Base-by-base conservation (phyloP, 2,888 invertebrate species). In the Parascotia fuliginaria region DNA sequence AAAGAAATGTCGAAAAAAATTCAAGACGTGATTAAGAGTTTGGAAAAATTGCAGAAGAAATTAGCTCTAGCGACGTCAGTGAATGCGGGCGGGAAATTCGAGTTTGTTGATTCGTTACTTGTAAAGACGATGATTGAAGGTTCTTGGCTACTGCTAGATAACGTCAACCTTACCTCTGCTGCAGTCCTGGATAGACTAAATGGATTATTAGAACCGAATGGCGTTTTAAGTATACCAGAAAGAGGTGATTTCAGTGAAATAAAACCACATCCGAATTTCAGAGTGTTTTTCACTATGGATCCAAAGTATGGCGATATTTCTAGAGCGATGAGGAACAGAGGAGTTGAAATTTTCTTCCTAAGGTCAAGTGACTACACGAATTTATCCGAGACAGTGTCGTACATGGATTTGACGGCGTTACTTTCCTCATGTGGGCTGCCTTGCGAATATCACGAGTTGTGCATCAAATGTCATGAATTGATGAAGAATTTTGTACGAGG, bases 141-240 rank as follows among this genome's bases (percentile, higher is more conserved):
- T 0, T 94, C 95, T 24, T 98, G 97, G 95, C 89, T 98, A 29
- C 89, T 97, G 38, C 89, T 98, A 48, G 98, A 98, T 84, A 98
- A 98, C 83, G 98, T 98, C 0, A 99, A 99, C 89, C 94, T 98
- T 44, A 98, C 98, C 80, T 98, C 98, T 63, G 95, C 99, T 0
- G 99, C 99, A 6, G 98, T 99, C 7, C 89, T 99, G 67, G 99
- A 99, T 85, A 95, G 99, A 62, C 92, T 99, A 11, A 99, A 99
- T 92, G 97, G 97, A 0, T 94, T 99, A 6, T 93, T 99, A 70
- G 99, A 99, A 89, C 97, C 98, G 0, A 95, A 96, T 64, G 99
- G 99, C 0, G 95, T 95, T 0, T 92, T 99, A 3, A 95, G 95
- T 44, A 94, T 99, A 49, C 97, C 97, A 1, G 99, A 99, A 90